Base-by-base conservation (phyloP, 2,888 invertebrate genomes). In the Amiota communis region DNA sequence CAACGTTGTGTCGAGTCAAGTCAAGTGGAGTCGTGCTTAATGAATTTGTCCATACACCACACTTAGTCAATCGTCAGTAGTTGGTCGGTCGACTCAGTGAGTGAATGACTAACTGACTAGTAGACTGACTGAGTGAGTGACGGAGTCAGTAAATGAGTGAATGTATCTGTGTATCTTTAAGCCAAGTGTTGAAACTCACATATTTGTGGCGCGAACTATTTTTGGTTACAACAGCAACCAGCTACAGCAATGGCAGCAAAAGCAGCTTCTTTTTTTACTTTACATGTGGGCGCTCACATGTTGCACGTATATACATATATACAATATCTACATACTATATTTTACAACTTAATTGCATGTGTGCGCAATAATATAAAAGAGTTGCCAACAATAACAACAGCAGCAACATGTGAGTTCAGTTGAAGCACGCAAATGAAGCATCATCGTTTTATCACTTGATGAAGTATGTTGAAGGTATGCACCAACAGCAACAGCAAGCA, bases 261-360 rank as follows among this genome's bases (percentile, higher is more conserved):
- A 36, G 36, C 36, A 36, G 6, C 36, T 36, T 36, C 36, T 36
- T 36, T 36, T 36, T 36, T 6, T 36, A 36, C 36, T 36, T 36
- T 36, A 36, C 36, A 36, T 36, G 63, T 72, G 64, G 69, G 64
- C 53, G 51, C 63, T 15, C 63, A 64, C 64, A 36, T 64, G 53
- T 15, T 46, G 57, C 53, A 56, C 56, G 49, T 69, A 64, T 63
- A 64, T 20, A 23, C 3, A 3, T 23, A 23, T 23, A 3, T 23
- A 23, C 2, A 4, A 36, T 36, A 57, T 72, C 70, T 70, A 72
- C 70, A 78, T 72, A 70, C 74, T 48, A 70, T 80, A 77, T 76
- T 83, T 81, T 78, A 83, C 82, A 84, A 81, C 85, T 81, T 84
- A 82, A 82, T 82, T 84, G 80, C 78, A 72, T 74, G 71, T 46